Evolutionary conservation across 2,113 vertebrate species (phyloP), one percentile per base, ranked within the genome.

Genomic region (Heterotilapia buettikoferi): DNA sequence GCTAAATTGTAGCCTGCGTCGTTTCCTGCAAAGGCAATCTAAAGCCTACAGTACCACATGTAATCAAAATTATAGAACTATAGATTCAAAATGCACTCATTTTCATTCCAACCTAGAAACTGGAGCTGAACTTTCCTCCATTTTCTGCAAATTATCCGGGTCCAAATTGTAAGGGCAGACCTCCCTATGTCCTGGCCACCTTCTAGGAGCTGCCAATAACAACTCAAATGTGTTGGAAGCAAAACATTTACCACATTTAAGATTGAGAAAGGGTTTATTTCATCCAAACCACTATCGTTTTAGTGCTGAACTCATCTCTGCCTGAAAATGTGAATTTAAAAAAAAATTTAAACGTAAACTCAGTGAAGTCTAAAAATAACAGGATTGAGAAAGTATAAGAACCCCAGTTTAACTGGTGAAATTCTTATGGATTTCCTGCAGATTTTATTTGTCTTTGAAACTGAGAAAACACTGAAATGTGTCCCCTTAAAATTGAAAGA

Each of bases 131-230:
- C 1, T 12, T 2, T 47, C 71, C 9, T 76, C 2, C 21, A 2
- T 18, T 73, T 47, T 76, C 0, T 47, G 71, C 9, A 26, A 26
- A 45, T 76, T 76, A 76, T 18, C 43, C 6, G 0, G 40, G 40
- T 47, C 40, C 40, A 47, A 45, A 26, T 0, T 26, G 13, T 45
- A 16, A 29, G 38, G 38, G 21, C 38, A 0, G 40, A 3, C 21
- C 21, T 45, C 5, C 14, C 38, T 18, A 3, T 45, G 38, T 26
- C 38, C 38, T 43, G 8, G 21, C 0, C 38, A 43, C 66, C 68
- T 26, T 43, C 38, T 6, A 24, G 38, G 13, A 73, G 5, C 24
- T 45, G 40, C 21, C 21, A 16, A 45, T 11, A 18, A 47, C 40
- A 76, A 1, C 40, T 47, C 40, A 26, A 5, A 4, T 47, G 14